phyloP scores from a whole-genome alignment of 2,797 vertebrate species.

The Coccyzus lansbergi region DNA sequence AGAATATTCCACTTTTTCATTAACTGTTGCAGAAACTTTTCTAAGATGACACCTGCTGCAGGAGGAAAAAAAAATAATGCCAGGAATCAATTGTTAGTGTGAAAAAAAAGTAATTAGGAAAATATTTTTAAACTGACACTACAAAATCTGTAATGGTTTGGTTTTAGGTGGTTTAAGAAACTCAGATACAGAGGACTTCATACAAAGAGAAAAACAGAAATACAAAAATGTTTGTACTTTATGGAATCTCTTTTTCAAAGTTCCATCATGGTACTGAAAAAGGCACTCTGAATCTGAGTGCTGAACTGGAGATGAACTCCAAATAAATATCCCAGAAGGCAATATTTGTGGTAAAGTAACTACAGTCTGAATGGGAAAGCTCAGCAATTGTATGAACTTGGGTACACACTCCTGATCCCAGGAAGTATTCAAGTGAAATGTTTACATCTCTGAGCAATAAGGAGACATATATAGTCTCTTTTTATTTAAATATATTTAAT shows the following conservation, averaged over 20 bases:
- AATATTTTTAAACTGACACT: neutral
- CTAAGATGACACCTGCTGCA: slow-evolving; percentile 56
- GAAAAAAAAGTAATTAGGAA: neutral
- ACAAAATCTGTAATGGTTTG: rapidly evolving
- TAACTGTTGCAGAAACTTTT: slow-evolving; percentile 58
- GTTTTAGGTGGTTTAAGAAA: neutral
- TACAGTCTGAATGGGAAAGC: neutral
- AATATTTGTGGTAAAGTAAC: neutral
- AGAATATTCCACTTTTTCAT: slow-evolving; percentile 71
- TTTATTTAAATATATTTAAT: neutral
- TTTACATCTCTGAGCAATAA: neutral
- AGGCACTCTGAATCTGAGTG: neutral
- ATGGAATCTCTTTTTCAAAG: neutral
- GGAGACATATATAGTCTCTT: neutral
- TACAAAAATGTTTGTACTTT: neutral
- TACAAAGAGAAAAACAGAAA: neutral
- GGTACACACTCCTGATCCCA: neutral
- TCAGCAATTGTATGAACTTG: neutral
- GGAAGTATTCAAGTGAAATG: neutral
- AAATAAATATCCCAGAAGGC: neutral
- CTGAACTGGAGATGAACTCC: neutral
- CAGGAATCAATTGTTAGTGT: neutral
- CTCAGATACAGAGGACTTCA: neutral
- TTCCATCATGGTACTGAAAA: neutral
- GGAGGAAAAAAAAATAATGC: slow-evolving; percentile 14